These are phyloP conservation scores for Lithobates sylvaticus DNA, from an alignment of 2,797 vertebrate species.

Conservation along the genomic window DNA sequence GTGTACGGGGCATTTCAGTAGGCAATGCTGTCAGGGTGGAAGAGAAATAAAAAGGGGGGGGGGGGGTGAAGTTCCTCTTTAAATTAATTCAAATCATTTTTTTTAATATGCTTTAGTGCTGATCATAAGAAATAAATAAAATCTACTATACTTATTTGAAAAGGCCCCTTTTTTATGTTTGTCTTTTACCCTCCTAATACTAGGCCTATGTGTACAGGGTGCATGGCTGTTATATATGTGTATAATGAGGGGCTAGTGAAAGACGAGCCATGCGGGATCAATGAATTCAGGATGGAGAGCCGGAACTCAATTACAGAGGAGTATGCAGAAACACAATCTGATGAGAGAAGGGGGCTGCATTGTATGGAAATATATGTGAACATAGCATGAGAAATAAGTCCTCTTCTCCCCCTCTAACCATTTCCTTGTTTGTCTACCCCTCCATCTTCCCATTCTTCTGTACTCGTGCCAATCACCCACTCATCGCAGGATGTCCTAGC, in stretches of 20 bases:
- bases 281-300: not conserved
- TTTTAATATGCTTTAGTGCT: not conserved
- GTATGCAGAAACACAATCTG: not conserved
- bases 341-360: slow-evolving; percentile 21
- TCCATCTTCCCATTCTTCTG: not conserved
- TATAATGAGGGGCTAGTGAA: not conserved
- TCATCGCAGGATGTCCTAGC: slow-evolving; percentile 85
- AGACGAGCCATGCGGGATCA: slow-evolving; percentile 4
- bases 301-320: not conserved
- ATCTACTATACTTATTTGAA: too few species aligned
- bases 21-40: too few species aligned
- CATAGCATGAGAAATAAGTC: slow-evolving; percentile 5
- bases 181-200: not conserved
- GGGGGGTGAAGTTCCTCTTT: too few species aligned
- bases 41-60: too few species aligned
- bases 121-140: not conserved
- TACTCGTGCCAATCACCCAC: slow-evolving; percentile 16
- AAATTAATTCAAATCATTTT: too few species aligned
- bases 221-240: not conserved
- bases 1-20: too few species aligned
- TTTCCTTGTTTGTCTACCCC: slow-evolving; percentile 22
- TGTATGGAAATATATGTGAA: slow-evolving; percentile 44
- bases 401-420: slow-evolving; percentile 24
- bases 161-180: too few species aligned
- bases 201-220: not conserved